Base-by-base conservation (phyloP, 1,140 invertebrate genomes). In the Eufriesea mexicana region DNA sequence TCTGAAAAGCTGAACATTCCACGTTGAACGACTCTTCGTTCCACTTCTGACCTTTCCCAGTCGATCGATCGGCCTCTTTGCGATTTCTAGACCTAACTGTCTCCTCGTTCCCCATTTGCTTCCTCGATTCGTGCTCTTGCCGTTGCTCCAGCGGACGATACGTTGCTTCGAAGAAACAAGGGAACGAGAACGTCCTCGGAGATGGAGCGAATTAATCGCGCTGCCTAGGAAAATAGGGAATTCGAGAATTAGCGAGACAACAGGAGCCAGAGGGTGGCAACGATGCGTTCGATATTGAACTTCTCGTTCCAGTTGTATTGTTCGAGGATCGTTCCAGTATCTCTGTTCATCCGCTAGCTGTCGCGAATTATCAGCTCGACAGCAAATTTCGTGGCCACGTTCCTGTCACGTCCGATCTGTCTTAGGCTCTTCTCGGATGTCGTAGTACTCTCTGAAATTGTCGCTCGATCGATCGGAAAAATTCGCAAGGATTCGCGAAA, bases 211-310 rank as follows among this genome's bases (percentile, higher is more conserved):
- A 51, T 72, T 45, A 74, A 64, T 54, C 18, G 28, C 6, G 6
- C 5, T 28, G 9, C 14, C 18, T n/a, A 23, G 28, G 20, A 51
- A 64, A 72, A 4, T 18, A 20, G 20, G 20, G 49, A 68, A 78
- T 55, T 64, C 0, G 25, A 16, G 35, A 49, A 49, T 45, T 23
- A 62, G 62, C 45, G 70, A 28, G 59, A 64, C 35, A 42, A 47
- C 68, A 6, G 42, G 18, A 51, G 59, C 20, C 16, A 51, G 18
- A 61, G 35, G 59, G 57, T 62, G 20, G 25, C 54, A 79, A 61
- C 77, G 57, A 70, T 67, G 67, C 77, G 66, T 71, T 79, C 77
- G 61, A 61, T 79, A 79, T 79, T 71, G 68, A 79, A 79, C 67
- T 79, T 79, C 42, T 78, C 76, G 76, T 79, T 70, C 67, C 77